Evolutionary conservation across 1,140 invertebrate species (phyloP), one percentile per base, ranked within the genome.

Genomic region (Medauroidea extradentata): DNA sequence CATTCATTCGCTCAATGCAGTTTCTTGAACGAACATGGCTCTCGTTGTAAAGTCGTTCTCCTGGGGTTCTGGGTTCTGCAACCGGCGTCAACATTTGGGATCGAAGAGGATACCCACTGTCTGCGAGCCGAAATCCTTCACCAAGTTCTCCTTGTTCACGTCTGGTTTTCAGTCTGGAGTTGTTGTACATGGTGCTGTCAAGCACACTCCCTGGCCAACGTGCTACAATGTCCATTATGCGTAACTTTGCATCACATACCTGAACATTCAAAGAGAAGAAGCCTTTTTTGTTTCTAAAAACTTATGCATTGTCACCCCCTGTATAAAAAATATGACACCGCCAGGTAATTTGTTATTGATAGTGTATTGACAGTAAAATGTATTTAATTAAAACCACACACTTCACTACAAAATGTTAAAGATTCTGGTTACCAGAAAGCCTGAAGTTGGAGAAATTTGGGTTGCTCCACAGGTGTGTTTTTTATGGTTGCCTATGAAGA

Each of bases 241-340:
- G 59, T 1, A 73, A 58, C 7, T 72, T 50, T 7, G 65, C 56
- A 69, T 74, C 64, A 56, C 68, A 71, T n/a, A 62, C 66, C 70
- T 79, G 75, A 0, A 76, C 69, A 67, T 78, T 77, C 7, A 74
- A 56, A 9, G 73, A 73, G 62, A 74, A 76, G 43, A 63, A 73
- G 0, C 66, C 67, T 65, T 78, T 75, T 29, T 70, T 48, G 56
- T 78, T 78, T 38, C 71, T 60, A 53, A 70, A 73, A 3, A 65
- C 39, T 48, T 72, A 64, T 21, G 66, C 64, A 46, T 66, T 59
- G 19, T 64, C 60, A 51, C 64, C 63, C 42, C 67, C 68, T n/a
- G 69, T 68, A 42, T 57, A 64, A n/a, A 18, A n/a, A n/a, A n/a
- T n/a, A n/a, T n/a, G n/a, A n/a, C n/a, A n/a, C n/a, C n/a, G n/a